A percentile compares a stretch with the other conserved stretches of the same genome.
Evolutionary conservation across 1,140 invertebrate species (phyloP).

Genomic region (Galleria mellonella): DNA sequence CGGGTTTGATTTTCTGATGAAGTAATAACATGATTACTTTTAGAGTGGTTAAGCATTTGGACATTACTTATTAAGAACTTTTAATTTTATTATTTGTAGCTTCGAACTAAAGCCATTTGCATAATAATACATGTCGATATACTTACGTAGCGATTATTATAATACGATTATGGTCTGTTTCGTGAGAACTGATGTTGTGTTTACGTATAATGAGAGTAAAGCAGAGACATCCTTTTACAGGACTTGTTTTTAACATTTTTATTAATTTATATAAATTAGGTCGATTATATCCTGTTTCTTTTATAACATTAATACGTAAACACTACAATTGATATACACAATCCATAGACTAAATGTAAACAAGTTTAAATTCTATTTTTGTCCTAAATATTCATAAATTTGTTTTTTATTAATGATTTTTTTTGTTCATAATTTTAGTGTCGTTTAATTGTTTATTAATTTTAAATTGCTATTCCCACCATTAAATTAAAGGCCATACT

Average conservation of each 20-base stretch:
- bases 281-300: no score
- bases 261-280: not conserved
- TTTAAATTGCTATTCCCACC: constrained; percentile 13
- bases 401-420: not conserved
- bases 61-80: constrained; percentile 9
- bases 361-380: constrained; percentile 22
- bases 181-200: constrained; percentile 18
- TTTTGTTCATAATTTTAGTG: not conserved
- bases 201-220: constrained; percentile 18
- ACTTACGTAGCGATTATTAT: no score
- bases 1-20: no score
- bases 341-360: constrained; percentile 49
- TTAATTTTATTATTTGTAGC: constrained; percentile 1
- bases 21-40: not conserved
- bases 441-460: not conserved
- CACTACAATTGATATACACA: constrained; percentile 10
- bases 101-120: no score
- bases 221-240: constrained; percentile 4
- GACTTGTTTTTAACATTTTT: constrained; percentile 3
- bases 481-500: constrained; percentile 26
- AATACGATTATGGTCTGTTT: constrained; percentile 23
- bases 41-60: constrained; percentile 18
- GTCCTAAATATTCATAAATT: not conserved
- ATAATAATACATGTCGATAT: not conserved
- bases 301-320: constrained; percentile 24